These are phyloP conservation scores for Nephila pilipes DNA, from an alignment of 1,140 invertebrate species.

Conservation along the genomic window DNA sequence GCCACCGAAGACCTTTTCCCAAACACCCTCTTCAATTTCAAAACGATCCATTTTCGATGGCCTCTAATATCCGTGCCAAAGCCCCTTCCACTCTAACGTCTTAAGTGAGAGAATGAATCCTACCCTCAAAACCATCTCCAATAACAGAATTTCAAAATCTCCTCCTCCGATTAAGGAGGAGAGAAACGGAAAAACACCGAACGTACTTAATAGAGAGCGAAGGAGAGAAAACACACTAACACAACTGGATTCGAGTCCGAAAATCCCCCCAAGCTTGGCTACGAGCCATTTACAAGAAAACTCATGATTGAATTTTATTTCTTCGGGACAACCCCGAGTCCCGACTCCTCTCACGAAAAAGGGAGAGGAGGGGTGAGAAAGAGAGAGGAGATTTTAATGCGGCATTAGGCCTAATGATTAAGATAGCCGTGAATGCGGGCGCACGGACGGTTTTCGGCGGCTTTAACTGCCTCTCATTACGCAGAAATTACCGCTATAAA, in stretches of 20 bases:
- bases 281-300: constrained; percentile 76
- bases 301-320: constrained; percentile 77
- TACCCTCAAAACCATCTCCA: constrained; percentile 18
- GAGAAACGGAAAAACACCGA: constrained; percentile 47
- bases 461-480: constrained; percentile 77
- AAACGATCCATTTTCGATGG: constrained; percentile 23
- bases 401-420: constrained; percentile 77
- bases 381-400: constrained; percentile 72
- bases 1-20: background rate
- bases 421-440: constrained; percentile 76
- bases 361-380: background rate
- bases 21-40: background rate
- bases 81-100: background rate
- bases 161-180: background rate
- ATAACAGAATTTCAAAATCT: constrained; percentile 18
- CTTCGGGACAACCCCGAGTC: constrained; percentile 6
- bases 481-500: constrained; percentile 76
- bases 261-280: constrained; percentile 49
- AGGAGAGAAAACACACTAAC: constrained; percentile 18
- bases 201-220: constrained; percentile 46
- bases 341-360: constrained; percentile 7
- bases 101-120: background rate
- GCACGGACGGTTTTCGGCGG: constrained; percentile 73
- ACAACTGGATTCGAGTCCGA: background rate
- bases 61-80: background rate